Percentiles rank a stretch among this genome's conserved stretches.
Conservation (phyloP, 2,113 vertebrate species). For the Erinaceus europaeus region DNA sequence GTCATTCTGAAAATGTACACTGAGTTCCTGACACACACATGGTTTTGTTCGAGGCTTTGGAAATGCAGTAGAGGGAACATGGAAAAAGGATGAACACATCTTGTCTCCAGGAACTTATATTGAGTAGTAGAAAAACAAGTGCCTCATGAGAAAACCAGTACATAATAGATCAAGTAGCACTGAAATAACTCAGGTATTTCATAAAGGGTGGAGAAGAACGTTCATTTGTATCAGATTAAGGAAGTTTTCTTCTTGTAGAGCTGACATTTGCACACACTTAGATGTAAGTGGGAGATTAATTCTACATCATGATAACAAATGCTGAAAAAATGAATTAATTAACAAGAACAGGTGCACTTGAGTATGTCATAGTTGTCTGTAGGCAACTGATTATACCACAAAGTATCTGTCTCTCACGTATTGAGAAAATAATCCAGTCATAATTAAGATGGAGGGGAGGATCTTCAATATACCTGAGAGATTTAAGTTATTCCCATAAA, state of each 20-base stretch:
- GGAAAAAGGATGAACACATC: neutral
- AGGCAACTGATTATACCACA: neutral
- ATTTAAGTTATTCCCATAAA: neutral
- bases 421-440: neutral
- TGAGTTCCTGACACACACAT: neutral
- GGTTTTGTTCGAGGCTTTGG: neutral
- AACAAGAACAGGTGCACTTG: neutral
- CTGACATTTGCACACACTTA: neutral
- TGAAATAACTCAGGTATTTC: no score
- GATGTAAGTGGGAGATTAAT: conserved; percentile 10
- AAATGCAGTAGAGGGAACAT: neutral
- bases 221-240: neutral
- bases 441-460: neutral
- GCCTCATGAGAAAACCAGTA: neutral
- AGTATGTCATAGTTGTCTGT: neutral
- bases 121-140: neutral
- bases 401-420: neutral
- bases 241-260: neutral
- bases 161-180: no score
- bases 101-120: neutral
- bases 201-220: neutral
- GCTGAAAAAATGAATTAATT: neutral
- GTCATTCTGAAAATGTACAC: neutral
- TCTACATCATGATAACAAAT: neutral
- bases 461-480: neutral